Conservation (phyloP, 2,888 invertebrate genomes). For the Dryococelus australis region DNA sequence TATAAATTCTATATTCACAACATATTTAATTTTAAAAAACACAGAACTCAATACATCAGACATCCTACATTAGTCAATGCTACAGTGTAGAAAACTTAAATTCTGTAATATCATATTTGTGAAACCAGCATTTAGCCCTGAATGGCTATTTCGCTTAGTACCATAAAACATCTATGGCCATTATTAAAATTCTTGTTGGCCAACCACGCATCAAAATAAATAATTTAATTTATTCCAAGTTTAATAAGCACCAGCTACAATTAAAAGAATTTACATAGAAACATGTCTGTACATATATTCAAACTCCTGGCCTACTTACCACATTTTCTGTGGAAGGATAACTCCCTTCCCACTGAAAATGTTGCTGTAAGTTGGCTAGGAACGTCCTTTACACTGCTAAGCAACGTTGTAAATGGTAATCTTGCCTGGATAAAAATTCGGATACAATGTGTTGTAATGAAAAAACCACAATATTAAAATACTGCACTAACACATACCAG, state of each 20-base stretch:
- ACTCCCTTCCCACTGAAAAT: neutral
- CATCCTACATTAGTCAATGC: too few species aligned
- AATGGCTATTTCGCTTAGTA: too few species aligned
- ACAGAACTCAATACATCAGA: too few species aligned
- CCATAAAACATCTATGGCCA: too few species aligned
- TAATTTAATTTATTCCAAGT: neutral
- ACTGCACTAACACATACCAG: slow-evolving; percentile 8
- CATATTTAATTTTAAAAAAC: too few species aligned
- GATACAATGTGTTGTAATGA: neutral
- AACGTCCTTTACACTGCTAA: neutral
- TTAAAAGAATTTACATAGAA: slow-evolving; percentile 16
- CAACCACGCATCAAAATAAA: too few species aligned
- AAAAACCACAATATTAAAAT: slow-evolving; percentile 8
- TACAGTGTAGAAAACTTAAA: too few species aligned
- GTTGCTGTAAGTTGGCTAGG: neutral
- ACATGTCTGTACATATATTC: slow-evolving; percentile 7
- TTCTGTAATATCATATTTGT: too few species aligned
- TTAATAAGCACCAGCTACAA: neutral
- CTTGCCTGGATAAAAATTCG: neutral
- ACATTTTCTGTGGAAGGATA: neutral
- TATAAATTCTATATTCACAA: too few species aligned
- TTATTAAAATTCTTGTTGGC: too few species aligned
- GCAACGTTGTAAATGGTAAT: neutral
- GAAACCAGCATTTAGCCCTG: too few species aligned
- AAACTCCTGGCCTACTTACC: neutral